Evolutionary conservation across 2,797 vertebrate genomes (phyloP).

Genomic region (Serranus cabrilla): DNA sequence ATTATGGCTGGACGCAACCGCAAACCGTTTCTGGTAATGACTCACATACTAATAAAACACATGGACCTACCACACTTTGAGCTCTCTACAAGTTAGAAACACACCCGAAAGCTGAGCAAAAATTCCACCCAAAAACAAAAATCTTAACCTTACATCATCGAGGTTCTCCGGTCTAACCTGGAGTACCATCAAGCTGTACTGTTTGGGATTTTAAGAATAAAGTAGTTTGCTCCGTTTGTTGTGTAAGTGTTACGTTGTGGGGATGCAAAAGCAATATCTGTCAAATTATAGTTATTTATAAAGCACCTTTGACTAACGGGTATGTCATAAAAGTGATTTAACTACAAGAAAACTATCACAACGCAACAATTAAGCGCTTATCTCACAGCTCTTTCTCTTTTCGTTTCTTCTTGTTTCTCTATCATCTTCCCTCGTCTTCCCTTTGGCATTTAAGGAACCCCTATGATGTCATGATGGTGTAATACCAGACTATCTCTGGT

Average conservation of each 20-base stretch:
- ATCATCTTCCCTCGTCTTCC: background rate
- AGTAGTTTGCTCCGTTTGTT: background rate
- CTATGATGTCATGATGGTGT: slow-evolving; percentile 53
- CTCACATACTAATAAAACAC: slow-evolving; percentile 57
- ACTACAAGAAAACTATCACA: background rate
- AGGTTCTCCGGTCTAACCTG: background rate
- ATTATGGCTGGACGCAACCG: slow-evolving; percentile 50
- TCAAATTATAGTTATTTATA: background rate
- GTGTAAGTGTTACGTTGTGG: background rate
- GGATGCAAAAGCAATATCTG: background rate
- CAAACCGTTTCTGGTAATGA: slow-evolving; percentile 60
- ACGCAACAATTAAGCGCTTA: background rate
- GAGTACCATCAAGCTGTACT: background rate
- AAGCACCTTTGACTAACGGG: background rate
- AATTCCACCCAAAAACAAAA: background rate
- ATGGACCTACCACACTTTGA: slow-evolving; percentile 44
- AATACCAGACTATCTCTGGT: slow-evolving; percentile 55
- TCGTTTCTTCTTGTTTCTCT: background rate
- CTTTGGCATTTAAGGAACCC: slow-evolving; percentile 15
- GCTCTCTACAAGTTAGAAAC: slow-evolving; percentile 12
- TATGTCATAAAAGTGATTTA: background rate
- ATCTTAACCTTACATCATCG: background rate
- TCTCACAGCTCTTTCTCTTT: background rate
- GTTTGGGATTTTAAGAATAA: background rate
- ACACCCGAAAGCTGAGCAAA: background rate